phyloP scores from a whole-genome alignment of 2,888 invertebrate species.

The Piscicola geometra region DNA sequence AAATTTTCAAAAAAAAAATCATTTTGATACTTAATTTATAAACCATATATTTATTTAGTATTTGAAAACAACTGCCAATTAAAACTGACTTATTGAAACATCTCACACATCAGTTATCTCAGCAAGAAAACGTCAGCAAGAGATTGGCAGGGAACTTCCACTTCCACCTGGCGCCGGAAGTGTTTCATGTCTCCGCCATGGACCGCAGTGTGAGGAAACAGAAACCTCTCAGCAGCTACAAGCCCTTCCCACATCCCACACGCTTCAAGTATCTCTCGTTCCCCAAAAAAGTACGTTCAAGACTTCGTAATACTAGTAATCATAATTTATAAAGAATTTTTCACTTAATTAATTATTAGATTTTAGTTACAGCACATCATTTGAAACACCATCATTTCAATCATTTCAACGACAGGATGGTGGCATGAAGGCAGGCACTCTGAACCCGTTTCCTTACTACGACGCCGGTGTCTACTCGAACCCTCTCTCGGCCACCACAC shows the following conservation, averaged over 20 bases:
- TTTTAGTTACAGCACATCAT: too few species aligned
- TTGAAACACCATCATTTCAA: too few species aligned
- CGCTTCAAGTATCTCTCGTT: too few species aligned
- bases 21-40: too few species aligned
- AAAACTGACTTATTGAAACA: neutral
- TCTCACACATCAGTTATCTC: neutral
- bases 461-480: neutral
- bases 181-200: neutral
- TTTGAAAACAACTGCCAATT: neutral
- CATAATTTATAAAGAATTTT: too few species aligned
- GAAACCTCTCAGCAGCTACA: neutral
- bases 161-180: neutral
- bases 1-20: too few species aligned
- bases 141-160: neutral
- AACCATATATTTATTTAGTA: too few species aligned
- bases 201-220: neutral
- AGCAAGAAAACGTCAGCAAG: neutral
- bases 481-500: neutral
- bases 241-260: neutral
- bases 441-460: neutral
- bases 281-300: too few species aligned
- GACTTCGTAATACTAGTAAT: too few species aligned
- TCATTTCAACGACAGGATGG: neutral
- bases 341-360: too few species aligned
- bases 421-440: neutral